These are phyloP conservation scores for Helicolenus hilgendorfi DNA, from an alignment of 2,797 vertebrate species.

Conservation along the genomic window DNA sequence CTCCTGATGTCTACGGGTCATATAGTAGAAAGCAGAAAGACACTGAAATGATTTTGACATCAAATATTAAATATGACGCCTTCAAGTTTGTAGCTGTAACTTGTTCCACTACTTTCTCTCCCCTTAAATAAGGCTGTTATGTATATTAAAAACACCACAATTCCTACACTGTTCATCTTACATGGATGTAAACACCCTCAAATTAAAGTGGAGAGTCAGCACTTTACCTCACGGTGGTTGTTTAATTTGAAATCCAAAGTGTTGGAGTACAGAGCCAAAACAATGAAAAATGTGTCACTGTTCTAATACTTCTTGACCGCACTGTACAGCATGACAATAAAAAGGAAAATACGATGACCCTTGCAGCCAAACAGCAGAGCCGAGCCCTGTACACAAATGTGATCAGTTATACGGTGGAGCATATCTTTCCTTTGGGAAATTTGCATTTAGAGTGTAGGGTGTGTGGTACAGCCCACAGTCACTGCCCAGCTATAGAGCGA, in stretches of 20 bases:
- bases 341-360: slow-evolving; percentile 37
- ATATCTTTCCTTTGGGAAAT: slow-evolving; percentile 63
- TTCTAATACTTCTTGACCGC: slow-evolving; percentile 20
- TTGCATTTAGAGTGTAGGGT: slow-evolving; percentile 68
- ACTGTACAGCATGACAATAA: slow-evolving; percentile 14
- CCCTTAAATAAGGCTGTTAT: too few species aligned
- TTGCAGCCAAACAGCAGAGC: slow-evolving; percentile 14
- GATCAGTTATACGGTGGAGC: slow-evolving; percentile 40
- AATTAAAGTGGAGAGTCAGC: slow-evolving; percentile 36
- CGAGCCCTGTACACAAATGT: slow-evolving; percentile 32
- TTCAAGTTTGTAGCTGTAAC: slow-evolving; percentile 2
- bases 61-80: not conserved
- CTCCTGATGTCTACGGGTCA: not conserved
- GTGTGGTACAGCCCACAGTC: slow-evolving; percentile 40
- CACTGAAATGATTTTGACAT: not conserved
- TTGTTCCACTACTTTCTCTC: not conserved
- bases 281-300: slow-evolving; percentile 35
- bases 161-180: slow-evolving; percentile 4
- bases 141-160: not conserved
- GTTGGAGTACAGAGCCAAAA: slow-evolving; percentile 11
- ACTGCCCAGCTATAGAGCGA: slow-evolving; percentile 36
- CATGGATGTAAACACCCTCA: slow-evolving; percentile 16
- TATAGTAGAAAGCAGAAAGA: not conserved
- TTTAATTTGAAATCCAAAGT: slow-evolving; percentile 43
- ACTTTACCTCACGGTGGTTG: slow-evolving; percentile 8